Evolutionary conservation across 2,113 vertebrate genomes (phyloP).

Genomic region (Tinamus guttatus): DNA sequence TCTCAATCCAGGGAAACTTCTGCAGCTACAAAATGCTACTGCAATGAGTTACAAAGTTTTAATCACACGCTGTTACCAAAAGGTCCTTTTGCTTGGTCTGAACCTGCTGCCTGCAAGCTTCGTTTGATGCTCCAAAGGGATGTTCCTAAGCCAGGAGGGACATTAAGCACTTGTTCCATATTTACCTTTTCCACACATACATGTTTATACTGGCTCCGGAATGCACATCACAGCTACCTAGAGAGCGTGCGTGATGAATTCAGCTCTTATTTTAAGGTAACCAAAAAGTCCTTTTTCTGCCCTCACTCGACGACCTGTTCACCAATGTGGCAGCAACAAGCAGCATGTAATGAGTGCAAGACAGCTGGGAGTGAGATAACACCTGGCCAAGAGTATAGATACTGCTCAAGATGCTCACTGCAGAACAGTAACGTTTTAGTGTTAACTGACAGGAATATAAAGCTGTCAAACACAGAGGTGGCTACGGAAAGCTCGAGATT

Average conservation of each 20-base stretch:
- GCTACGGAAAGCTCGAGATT: neutral
- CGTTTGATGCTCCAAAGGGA: neutral
- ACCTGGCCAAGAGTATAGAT: neutral
- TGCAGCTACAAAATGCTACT: neutral
- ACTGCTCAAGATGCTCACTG: neutral
- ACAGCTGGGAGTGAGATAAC: neutral
- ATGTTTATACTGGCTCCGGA: accelerated
- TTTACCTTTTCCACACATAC: neutral
- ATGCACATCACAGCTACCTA: neutral
- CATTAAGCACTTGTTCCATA: neutral
- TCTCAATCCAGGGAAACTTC: neutral
- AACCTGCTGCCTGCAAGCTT: neutral
- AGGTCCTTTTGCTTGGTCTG: neutral
- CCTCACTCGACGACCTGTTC: neutral
- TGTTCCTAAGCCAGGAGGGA: neutral
- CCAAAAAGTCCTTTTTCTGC: neutral
- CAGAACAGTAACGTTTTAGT: accelerated
- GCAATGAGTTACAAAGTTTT: neutral
- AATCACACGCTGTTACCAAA: neutral
- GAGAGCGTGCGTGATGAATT: neutral
- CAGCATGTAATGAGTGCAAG: neutral
- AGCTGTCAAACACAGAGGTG: neutral
- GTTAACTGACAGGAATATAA: neutral
- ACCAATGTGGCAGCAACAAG: neutral
- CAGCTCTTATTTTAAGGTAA: neutral